Conservation (phyloP, 2,888 invertebrate genomes). For the Scrobipalpa costella region DNA sequence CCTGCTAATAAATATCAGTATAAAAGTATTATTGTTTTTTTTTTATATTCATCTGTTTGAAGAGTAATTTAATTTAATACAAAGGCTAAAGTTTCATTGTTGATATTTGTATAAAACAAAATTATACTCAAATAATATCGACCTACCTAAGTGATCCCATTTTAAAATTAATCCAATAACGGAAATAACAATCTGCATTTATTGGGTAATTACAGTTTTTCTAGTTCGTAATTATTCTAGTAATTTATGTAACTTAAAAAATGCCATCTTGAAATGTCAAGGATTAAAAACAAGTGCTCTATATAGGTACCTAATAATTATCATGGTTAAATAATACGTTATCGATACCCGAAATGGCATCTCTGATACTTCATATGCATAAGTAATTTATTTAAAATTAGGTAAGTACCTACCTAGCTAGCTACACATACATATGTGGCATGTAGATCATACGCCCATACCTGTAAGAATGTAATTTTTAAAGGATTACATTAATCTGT, state of each 20-base stretch:
- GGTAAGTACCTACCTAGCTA: no score
- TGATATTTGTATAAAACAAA: no score
- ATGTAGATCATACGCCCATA: no score
- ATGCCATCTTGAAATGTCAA: conserved; percentile 27
- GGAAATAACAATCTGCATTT: background rate
- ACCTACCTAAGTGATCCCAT: background rate
- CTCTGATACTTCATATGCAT: background rate
- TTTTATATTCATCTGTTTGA: no score
- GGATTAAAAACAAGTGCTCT: conserved; percentile 26
- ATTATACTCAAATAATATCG: background rate
- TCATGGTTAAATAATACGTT: background rate
- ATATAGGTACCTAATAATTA: conserved; percentile 7
- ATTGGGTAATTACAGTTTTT: background rate
- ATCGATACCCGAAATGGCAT: background rate
- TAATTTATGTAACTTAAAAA: conserved; percentile 9
- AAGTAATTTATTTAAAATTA: no score
- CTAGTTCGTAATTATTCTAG: background rate
- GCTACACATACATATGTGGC: no score
- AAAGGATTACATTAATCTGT: no score
- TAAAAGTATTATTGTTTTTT: no score
- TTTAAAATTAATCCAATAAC: background rate
- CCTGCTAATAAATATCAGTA: no score
- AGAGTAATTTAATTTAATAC: no score
- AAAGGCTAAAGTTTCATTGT: no score
- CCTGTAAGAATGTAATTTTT: no score